Conservation (phyloP, 2,113 vertebrate genomes). For the Takifugu bimaculatus region DNA sequence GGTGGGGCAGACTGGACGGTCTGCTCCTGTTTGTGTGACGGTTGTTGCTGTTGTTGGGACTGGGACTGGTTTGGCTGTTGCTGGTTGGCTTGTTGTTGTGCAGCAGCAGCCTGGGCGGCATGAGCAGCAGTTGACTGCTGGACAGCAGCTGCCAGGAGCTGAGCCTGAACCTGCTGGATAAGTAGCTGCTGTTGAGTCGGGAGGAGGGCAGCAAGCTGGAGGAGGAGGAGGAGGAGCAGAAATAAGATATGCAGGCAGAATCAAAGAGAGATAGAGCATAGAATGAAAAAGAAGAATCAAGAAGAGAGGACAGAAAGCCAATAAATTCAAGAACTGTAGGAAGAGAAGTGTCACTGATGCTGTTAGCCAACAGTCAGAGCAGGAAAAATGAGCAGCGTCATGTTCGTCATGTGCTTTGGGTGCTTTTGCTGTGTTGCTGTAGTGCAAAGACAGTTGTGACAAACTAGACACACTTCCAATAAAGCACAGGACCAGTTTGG, state of each 20-base stretch:
- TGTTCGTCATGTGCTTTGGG: no score
- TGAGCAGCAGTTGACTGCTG: conserved; percentile 84
- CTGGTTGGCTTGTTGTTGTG: conserved; percentile 47
- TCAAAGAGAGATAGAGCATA: conserved; percentile 1
- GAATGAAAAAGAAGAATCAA: conserved; percentile 42
- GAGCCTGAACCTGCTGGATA: conserved; percentile 87
- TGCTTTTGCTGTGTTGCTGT: no score
- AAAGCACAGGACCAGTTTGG: no score
- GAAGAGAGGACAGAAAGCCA: conserved; percentile 49
- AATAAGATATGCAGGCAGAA: conserved; percentile 3
- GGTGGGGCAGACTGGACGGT: conserved; percentile 68
- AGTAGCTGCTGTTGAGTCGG: conserved; percentile 88
- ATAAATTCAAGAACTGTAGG: conserved; percentile 29
- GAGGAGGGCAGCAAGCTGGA: conserved; percentile 84
- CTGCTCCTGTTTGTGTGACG: conserved; percentile 64
- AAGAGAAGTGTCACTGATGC: no score
- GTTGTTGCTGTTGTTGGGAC: conserved; percentile 53
- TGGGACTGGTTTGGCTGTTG: conserved; percentile 44
- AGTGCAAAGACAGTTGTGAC: no score
- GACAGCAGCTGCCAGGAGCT: conserved; percentile 85
- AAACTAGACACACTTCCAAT: no score
- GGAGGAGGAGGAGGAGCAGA: background rate
- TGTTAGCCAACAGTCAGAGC: no score
- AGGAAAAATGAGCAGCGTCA: no score
- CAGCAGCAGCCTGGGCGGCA: conserved; percentile 73